Base-by-base conservation (phyloP, 2,113 vertebrate genomes). In the Cynoglossus semilaevis region DNA sequence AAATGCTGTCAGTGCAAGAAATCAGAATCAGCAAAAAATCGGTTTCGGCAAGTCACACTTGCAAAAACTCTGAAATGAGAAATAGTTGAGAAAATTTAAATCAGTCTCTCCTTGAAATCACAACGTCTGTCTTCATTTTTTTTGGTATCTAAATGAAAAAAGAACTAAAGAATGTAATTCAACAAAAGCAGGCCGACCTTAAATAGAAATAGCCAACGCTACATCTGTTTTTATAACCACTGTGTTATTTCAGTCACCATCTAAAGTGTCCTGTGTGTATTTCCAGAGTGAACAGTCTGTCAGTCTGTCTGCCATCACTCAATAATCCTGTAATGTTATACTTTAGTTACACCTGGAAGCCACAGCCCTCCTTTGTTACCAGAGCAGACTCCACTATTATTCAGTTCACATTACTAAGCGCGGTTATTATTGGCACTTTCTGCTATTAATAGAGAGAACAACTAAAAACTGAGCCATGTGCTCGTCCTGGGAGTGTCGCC, bases 401-500 rank as follows among this genome's bases (percentile, higher is more conserved):
- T 80, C 66, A 70, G 77, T 76, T 75, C 70, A 70, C 69, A 74
- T 82, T 72, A 78, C 72, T 43, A 43, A 71, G 68, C 67, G 46
- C 15, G 11, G 81, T 84, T 91, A 89, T 88, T 89, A 87, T 85
- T 83, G 84, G 83, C 81, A 64, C 58, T 50, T 29, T 58, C 46
- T 76, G 48, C 85, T 89, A 89, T 90, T 87, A 90, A 89, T 86
- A 90, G 86, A 58, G 61, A 84, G 77, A 85, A 83, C 72, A 66
- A 70, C 88, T 91, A 87, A 86, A 86, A 90, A 87, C 70, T 82
- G 77, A 79, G 74, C 68, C 9, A 72, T 72, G 80, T 82, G 82
- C 80, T 88, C 84, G 81, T 79, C 70, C 81, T 76, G 70, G 71
- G 81, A 19, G 70, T 75, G 82, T 65, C 68, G 10, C 4, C 14